Evolutionary conservation across 2,888 invertebrate species (phyloP), one percentile per base, ranked within the genome.

Genomic region (Colostygia pectinataria): DNA sequence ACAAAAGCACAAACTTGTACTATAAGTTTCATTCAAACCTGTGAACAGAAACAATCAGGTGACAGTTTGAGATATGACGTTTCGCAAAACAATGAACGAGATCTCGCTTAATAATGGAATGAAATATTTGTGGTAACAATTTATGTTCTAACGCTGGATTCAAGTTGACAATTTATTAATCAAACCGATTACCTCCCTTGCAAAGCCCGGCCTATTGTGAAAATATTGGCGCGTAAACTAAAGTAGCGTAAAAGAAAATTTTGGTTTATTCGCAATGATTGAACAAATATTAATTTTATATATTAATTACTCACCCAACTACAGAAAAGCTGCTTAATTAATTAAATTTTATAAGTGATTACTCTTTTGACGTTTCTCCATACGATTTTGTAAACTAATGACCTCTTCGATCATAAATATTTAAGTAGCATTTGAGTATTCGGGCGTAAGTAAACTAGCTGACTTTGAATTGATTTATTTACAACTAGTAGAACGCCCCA

Each of bases 91-190:
- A 90, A 90, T 89, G 88, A 89, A 72, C 77, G 74, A 74, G 79
- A 76, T 80, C 81, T 77, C 80, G 70, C 76, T 71, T 71, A 78
- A 88, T 87, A 90, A 88, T 87, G 67, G 84, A 66, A 86, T 88
- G 89, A 89, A 88, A 88, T 89, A 90, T 90, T 77, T 84, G 87
- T 78, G 88, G 89, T 82, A 79, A 85, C 89, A 86, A 90, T 90
- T 89, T 85, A 90, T 87, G 87, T 84, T 85, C 83, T 83, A 85
- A 80, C 84, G 67, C 79, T 83, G 90, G 87, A 89, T 90, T 83
- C 88, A 85, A 87, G 82, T 89, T 90, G 90, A 89, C 90, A 90
- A 90, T 90, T 89, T 90, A 90, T 90, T 90, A 89, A 89, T 90
- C 90, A 90, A 85, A 86, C 80, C 88, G 87, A 90, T 90, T 90